A percentile compares a stretch with the other conserved stretches of the same genome.
Conservation (phyloP, 2,113 vertebrate genomes). For the Chrysemys picta region DNA sequence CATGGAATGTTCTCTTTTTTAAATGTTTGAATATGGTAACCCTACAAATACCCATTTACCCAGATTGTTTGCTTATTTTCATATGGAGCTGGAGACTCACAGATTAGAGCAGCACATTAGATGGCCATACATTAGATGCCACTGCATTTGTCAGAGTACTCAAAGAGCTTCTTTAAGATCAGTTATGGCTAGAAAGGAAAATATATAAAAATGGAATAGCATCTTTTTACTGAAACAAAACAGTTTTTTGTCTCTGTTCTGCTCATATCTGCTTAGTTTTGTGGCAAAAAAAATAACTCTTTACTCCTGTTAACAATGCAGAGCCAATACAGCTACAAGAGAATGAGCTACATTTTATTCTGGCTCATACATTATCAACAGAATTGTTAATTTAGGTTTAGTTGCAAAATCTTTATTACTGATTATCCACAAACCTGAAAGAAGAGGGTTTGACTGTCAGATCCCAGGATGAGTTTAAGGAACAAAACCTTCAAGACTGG, state of each 20-base stretch:
- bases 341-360: neutral
- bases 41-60: neutral
- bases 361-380: slow-evolving; percentile 1
- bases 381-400: slow-evolving; percentile 3
- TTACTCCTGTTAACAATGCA: slow-evolving; percentile 16
- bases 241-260: slow-evolving; percentile 38
- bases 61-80: neutral
- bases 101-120: neutral
- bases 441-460: neutral
- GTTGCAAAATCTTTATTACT: slow-evolving; percentile 19
- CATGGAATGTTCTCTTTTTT: no score
- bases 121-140: neutral
- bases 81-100: neutral
- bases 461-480: neutral
- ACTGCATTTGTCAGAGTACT: neutral
- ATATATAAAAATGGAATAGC: neutral
- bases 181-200: neutral
- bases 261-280: slow-evolving; percentile 45
- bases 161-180: neutral
- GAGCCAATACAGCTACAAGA: slow-evolving; percentile 14
- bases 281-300: slow-evolving; percentile 17
- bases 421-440: neutral
- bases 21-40: no score
- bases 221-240: slow-evolving; percentile 5
- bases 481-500: slow-evolving; percentile 16